Conservation (phyloP, 1,140 invertebrate genomes). For the Lepidotrigona ventralis region DNA sequence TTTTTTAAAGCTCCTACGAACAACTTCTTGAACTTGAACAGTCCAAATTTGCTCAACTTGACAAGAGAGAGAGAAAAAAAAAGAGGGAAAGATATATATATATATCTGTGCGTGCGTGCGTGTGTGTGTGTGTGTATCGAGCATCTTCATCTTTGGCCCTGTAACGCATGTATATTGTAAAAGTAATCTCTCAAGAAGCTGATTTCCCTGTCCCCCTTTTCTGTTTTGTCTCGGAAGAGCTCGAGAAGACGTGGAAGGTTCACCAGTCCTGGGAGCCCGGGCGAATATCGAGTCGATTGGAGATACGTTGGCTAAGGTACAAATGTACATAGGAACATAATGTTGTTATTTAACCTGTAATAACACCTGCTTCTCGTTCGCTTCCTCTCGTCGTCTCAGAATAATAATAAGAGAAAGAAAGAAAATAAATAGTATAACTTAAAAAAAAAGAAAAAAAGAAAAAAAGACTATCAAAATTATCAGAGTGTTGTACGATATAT, state of each 20-base stretch:
- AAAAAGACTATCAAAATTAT: neutral
- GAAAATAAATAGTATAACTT: neutral
- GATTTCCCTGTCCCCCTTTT: too few species aligned
- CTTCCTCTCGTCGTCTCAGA: conserved; percentile 18
- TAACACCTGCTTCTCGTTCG: conserved; percentile 50
- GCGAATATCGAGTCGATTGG: conserved; percentile 69
- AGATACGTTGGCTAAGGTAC: conserved; percentile 78
- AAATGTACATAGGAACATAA: conserved; percentile 79
- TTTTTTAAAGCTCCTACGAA: neutral
- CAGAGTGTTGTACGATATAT: neutral
- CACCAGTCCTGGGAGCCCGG: conserved; percentile 66
- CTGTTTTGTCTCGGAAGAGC: neutral
- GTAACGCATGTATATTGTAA: neutral
- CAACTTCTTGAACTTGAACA: neutral
- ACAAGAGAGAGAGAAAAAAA: neutral
- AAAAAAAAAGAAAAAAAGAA: too few species aligned
- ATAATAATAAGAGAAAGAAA: neutral
- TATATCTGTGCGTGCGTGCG: too few species aligned
- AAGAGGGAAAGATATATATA: too few species aligned
- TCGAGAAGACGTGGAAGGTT: neutral
- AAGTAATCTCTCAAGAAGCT: neutral
- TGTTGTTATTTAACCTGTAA: conserved; percentile 74
- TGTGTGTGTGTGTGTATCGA: neutral
- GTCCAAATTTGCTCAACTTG: conserved; percentile 20
- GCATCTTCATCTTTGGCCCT: neutral